Conservation (phyloP, 2,888 invertebrate species). For the Eutolmus rufibarbis region DNA sequence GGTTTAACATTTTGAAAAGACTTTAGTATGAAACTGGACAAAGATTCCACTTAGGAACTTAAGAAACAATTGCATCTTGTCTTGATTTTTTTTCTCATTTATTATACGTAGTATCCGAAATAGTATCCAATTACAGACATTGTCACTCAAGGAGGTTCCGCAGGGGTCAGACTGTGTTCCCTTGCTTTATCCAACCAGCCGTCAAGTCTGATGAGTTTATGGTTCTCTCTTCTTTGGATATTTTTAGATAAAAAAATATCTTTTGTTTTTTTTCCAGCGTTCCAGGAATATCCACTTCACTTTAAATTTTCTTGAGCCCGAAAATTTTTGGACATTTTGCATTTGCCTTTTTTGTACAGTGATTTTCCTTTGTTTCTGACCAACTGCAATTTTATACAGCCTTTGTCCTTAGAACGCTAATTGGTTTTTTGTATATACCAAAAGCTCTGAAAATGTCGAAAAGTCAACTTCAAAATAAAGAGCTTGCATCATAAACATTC, state of each 20-base stretch:
- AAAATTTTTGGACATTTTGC: not conserved
- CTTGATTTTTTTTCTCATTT: not conserved
- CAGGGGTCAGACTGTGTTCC: conserved; percentile 16
- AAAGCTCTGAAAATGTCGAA: not conserved
- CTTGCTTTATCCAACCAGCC: not conserved
- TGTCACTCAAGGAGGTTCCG: not conserved
- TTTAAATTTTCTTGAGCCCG: not conserved
- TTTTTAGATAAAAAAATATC: conserved; percentile 4
- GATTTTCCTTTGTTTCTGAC: not conserved
- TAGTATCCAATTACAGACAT: conserved; percentile 15
- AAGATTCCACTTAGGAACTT: not conserved
- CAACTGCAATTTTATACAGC: no score
- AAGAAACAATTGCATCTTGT: not conserved
- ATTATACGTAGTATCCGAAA: not conserved
- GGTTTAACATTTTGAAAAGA: not conserved
- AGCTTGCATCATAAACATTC: not conserved
- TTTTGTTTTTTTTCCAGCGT: not conserved
- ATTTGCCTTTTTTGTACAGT: not conserved
- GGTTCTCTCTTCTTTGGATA: not conserved
- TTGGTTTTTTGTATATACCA: not conserved
- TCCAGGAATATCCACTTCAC: not conserved
- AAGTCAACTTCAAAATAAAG: not conserved
- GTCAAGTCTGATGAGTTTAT: conserved; percentile 26
- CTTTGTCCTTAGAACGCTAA: not conserved
- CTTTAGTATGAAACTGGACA: not conserved